Evolutionary conservation across 2,888 invertebrate genomes (phyloP), one percentile per base, ranked within the genome.

Genomic region (Troides oblongomaculatus): DNA sequence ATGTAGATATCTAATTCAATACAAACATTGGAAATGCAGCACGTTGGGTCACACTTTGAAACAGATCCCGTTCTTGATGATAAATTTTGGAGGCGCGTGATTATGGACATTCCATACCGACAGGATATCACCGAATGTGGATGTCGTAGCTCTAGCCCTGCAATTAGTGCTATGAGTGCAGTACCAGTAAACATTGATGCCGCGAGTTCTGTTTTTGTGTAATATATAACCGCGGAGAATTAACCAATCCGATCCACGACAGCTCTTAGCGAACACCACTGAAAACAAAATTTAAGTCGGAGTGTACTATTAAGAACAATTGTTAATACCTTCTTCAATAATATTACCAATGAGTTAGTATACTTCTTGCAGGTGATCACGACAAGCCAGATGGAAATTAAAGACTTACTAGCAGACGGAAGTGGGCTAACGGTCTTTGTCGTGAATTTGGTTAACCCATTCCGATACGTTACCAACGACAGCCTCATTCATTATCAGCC

Each of bases 141-240:
- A 57, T 1, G 65, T 69, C 18, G 30, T 58, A 1, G 64, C 68
- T 43, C 36, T 69, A 18, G 58, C 69, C 23, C 57, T 69, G 62
- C 69, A 69, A 8, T 21, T 39, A 39, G 8, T 17, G 5, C 25
- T 23, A 1, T 69, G 58, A 0, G 18, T 66, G 62, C 69, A 69
- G 46, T 58, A 58, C 69, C 74, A 72, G 18, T 76, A 75, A 30
- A 74, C 75, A 6, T 73, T 73, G 62, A 71, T 70, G 7, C 72
- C 74, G 12, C 69, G 46, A 1, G 69, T 43, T 5, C 65, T 65
- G 50, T 62, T 69, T 8, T 21, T 50, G 17, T 10, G 65, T 62
- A 69, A 30, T 1, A 69, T 62, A 58, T 69, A 58, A 18, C 69
- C 65, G 17, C 58, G 14, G 1, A 66, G 46, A 30, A 69, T 69